Base-by-base conservation (phyloP, 2,888 invertebrate genomes). In the Sycophila texana region DNA sequence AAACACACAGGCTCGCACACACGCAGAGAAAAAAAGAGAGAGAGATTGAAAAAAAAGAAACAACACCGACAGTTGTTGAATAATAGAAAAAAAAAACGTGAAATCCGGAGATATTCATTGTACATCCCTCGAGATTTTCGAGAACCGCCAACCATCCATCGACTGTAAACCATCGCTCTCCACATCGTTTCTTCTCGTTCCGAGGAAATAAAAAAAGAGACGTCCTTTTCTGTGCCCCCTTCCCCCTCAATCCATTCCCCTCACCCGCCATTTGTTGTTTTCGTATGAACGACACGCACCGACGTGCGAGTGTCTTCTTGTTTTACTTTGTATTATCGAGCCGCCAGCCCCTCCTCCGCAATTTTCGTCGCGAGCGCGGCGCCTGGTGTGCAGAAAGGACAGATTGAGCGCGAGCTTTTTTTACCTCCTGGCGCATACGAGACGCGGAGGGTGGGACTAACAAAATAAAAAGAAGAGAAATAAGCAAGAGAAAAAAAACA, bases 191-290 rank as follows among this genome's bases (percentile, higher is more conserved):
- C 14, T 49, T 68, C 26, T 76, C 51, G 53, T 39, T 49, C 51
- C 63, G 61, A 61, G 12, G 10, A 61, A 61, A 61, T 26, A 61
- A 30, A 16, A 30, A 39, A 10, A 55, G 18, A 53, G 60, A 57
- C 51, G 53, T 26, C 63, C 68, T 26, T 49, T 66, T 74, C 47
- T 67, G 10, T 39, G 1, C 39, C 39, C 39, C 10, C 10, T 10
- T 1, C 39, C n/a, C n/a, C n/a, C n/a, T n/a, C n/a, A n/a, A n/a
- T 39, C 10, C 10, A 10, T 39, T 39, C 39, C 39, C 39, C 39
- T 39, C 39, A 39, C 7, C 39, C 39, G 39, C 22, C 67, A 71
- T 67, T 75, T 78, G 74, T 78, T 81, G 81, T 81, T 81, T 78
- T 81, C 75, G 75, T 78, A 78, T 61, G 68, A 14, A 26, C 20